Base-by-base conservation (phyloP, 2,888 invertebrate genomes). In the Hypsopygia costalis region DNA sequence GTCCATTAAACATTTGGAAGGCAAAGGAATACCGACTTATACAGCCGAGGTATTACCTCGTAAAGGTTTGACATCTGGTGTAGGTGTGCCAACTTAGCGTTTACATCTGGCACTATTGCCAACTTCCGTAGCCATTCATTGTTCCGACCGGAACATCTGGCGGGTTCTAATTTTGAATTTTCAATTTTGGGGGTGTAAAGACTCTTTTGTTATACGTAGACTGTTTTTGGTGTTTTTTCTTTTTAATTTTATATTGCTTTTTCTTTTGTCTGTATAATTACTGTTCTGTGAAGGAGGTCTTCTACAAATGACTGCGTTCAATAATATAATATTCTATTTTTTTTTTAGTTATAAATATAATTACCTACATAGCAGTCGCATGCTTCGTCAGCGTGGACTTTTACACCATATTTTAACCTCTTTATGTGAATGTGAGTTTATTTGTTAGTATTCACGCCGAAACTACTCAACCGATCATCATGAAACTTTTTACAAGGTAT, bases 51-150 rank as follows among this genome's bases (percentile, higher is more conserved):
- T 16, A 16, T 16, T 16, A 16, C 3, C 22, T 12, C 12, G 9
- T 35, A 38, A 38, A 32, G 22, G 31, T 9, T 39, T 39, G 39
- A 39, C 39, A 39, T 39, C 39, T 39, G 39, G 25, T 27, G 39
- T 33, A 33, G 27, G 39, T 33, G 28, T 39, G 28, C 21, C 7
- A 39, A 31, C 31, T 12, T 12, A 11, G 27, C 25, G 33, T 12
- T 8, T 43, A 40, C 50, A 50, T 50, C 50, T 50, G 50, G 46
- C 35, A 34, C 34, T 41, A 43, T 46, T 36, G 43, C 39, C 40
- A 36, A 47, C 44, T 44, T 50, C 50, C 50, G 47, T 11, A 16
- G 25, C 16, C 25, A 41, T 41, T 22, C 25, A 41, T 41, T 36
- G 41, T 36, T 32, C 31, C 32, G 34, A 30, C 35, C 38, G 39